Evolutionary conservation across 2,113 vertebrate species (phyloP), one percentile per base, ranked within the genome.

Genomic region (Chrysochloris asiatica): DNA sequence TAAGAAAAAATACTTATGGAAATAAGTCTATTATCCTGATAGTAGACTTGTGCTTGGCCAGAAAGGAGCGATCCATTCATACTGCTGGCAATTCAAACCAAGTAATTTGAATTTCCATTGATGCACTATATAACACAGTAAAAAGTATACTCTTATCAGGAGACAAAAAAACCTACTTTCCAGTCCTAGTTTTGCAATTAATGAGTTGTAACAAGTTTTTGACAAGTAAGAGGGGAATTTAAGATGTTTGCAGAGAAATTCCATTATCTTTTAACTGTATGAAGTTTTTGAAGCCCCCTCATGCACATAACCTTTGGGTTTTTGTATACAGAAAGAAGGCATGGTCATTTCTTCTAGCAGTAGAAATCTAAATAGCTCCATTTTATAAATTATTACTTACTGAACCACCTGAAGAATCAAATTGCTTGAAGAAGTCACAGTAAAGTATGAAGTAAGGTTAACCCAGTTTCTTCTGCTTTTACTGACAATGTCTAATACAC

Each of bases 41-140:
- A 89, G 50, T 77, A 89, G 47, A 87, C 3, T 54, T 72, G 1
- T 50, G 13, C 63, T 75, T 92, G 17, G 22, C 19, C 50, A 72
- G 33, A 89, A 79, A 76, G 54, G 33, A 91, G 89, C 26, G 82
- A 79, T 10, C 33, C 52, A 73, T 54, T 83, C 87, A 76, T 75
- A 79, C 56, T 63, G 63, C n/a, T 89, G 52, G n/a, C 56, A 89
- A 81, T 50, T 95, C 65, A 89, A 92, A 93, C n/a, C 17, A 88
- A 83, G 30, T 43, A 52, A 82, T 59, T 91, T n/a, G n/a, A n/a
- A n/a, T n/a, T n/a, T n/a, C n/a, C n/a, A n/a, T n/a, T n/a, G n/a
- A n/a, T n/a, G n/a, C n/a, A n/a, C n/a, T n/a, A n/a, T 79, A 5
- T 89, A 54, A 89, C 21, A 85, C 81, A 26, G 47, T 83, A 5